These are phyloP conservation scores for Myiothlypis chrysogaster DNA, from an alignment of 2,797 vertebrate species.

Conservation along the genomic window DNA sequence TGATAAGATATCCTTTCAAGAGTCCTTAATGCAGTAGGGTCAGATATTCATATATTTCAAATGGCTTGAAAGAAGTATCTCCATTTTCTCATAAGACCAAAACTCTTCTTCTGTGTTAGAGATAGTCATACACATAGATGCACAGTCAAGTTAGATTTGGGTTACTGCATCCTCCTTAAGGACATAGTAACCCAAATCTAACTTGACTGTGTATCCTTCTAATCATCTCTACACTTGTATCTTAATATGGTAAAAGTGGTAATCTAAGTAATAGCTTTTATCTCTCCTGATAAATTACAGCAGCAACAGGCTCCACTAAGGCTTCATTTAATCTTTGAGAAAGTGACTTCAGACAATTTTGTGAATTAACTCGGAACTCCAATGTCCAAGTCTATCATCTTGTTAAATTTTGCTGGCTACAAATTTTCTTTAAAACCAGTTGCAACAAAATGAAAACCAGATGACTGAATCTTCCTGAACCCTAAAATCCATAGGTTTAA, in stretches of 20 bases:
- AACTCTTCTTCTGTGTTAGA: not conserved
- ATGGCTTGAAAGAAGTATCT: not conserved
- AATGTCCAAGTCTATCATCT: not conserved
- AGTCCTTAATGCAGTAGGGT: not conserved
- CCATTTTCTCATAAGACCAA: not conserved
- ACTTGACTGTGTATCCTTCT: not conserved
- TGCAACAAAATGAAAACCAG: not conserved
- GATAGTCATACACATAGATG: not conserved
- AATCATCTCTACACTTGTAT: not conserved
- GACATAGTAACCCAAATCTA: not conserved
- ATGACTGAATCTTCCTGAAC: not conserved
- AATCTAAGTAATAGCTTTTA: not conserved
- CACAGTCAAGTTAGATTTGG: not conserved
- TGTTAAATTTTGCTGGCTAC: not conserved
- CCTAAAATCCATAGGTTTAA: not conserved
- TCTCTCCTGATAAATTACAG: not conserved
- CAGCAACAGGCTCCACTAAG: not conserved
- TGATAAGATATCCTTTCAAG: not conserved
- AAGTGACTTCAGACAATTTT: not conserved
- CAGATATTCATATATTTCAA: not conserved
- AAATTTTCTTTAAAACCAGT: not conserved
- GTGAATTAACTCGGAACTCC: not conserved
- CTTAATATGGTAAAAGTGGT: not conserved
- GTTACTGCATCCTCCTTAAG: not conserved
- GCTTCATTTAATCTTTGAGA: not conserved